A percentile compares a stretch with the other conserved stretches of the same genome.
Evolutionary conservation across 2,797 vertebrate genomes (phyloP).

Genomic region (Macrochelys suwanniensis): DNA sequence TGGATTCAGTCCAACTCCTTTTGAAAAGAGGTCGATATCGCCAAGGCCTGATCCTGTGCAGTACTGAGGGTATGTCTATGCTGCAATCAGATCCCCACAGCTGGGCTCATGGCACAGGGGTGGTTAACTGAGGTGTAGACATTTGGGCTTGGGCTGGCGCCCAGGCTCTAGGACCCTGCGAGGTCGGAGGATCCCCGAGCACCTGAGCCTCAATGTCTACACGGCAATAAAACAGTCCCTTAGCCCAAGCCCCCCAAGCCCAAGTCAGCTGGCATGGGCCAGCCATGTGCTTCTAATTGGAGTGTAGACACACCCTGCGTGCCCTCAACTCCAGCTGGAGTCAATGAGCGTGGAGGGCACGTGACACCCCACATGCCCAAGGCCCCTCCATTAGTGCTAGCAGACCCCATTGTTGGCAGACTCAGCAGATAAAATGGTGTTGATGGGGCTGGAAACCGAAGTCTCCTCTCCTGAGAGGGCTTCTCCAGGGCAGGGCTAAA

Average conservation of each 20-base stretch:
- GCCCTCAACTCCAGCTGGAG: not conserved
- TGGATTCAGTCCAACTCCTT: not conserved
- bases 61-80: not conserved
- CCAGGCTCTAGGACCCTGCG: too few species aligned
- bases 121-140: too few species aligned
- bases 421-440: not conserved
- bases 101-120: not conserved
- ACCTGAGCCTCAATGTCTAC: too few species aligned
- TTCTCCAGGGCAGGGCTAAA: not conserved
- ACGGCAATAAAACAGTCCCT: too few species aligned
- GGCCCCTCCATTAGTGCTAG: not conserved
- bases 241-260: too few species aligned
- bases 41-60: not conserved
- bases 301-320: not conserved
- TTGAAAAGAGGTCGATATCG: not conserved
- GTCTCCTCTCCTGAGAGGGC: not conserved
- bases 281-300: not conserved
- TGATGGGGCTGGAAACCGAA: not conserved
- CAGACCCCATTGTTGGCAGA: not conserved
- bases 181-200: too few species aligned
- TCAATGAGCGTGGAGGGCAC: not conserved
- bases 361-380: not conserved
- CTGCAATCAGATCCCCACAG: not conserved
- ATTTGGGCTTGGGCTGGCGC: not conserved
- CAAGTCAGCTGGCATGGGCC: too few species aligned